These are phyloP conservation scores for Ophion slaviceki DNA, from an alignment of 2,888 invertebrate species.

Conservation along the genomic window DNA sequence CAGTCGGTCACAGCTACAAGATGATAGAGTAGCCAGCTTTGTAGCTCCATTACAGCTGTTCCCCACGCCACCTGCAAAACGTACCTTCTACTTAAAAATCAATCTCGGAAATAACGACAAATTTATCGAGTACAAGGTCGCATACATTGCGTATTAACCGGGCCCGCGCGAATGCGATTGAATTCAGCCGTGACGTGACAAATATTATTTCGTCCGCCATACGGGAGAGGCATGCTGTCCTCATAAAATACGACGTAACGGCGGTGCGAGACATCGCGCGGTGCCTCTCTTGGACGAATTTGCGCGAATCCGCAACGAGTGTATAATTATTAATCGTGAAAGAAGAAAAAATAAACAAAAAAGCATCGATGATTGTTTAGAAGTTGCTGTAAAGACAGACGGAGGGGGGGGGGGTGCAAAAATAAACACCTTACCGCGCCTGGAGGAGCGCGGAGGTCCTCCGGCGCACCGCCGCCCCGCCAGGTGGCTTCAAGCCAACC, in stretches of 20 bases:
- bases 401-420: not conserved
- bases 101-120: not conserved
- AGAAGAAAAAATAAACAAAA: too few species aligned
- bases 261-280: not conserved
- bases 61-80: slow-evolving; percentile 82
- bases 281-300: too few species aligned
- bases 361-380: too few species aligned
- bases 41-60: slow-evolving; percentile 82
- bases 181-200: slow-evolving; percentile 17
- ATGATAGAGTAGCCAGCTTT: slow-evolving; percentile 83
- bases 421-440: not conserved
- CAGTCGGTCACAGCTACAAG: slow-evolving; percentile 82
- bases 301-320: too few species aligned
- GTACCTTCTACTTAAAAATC: not conserved
- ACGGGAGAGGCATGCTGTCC: slow-evolving; percentile 12
- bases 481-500: not conserved
- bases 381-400: too few species aligned
- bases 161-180: slow-evolving; percentile 12
- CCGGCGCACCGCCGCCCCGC: not conserved
- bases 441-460: not conserved
- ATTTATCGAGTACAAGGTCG: not conserved
- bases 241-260: slow-evolving; percentile 1
- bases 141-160: too few species aligned
- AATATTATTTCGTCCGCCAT: slow-evolving; percentile 19
- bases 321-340: too few species aligned